phyloP scores from a whole-genome alignment of 2,888 invertebrate species.

The Drosophila demipolita region DNA sequence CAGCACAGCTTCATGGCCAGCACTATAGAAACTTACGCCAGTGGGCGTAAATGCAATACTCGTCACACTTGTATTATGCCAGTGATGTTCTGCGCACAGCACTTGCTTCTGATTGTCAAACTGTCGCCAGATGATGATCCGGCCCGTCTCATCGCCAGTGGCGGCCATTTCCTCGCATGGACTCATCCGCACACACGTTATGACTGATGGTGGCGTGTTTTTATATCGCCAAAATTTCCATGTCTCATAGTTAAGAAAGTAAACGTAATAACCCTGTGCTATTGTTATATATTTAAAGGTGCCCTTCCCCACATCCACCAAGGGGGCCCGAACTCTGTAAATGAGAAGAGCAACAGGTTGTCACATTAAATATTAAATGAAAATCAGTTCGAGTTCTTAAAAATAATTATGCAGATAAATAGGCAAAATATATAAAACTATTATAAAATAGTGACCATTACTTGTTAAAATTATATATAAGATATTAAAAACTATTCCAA shows the following conservation, averaged over 20 bases:
- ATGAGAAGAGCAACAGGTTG: slow-evolving; percentile 32
- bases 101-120: slow-evolving; percentile 73
- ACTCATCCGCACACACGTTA: slow-evolving; percentile 89
- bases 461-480: background rate
- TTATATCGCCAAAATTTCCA: slow-evolving; percentile 69
- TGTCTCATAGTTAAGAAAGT: slow-evolving; percentile 75
- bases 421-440: background rate
- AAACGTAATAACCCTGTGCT: slow-evolving; percentile 66
- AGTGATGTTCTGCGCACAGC: slow-evolving; percentile 88
- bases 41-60: slow-evolving; percentile 88
- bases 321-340: slow-evolving; percentile 54
- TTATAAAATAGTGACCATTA: background rate
- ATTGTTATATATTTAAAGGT: slow-evolving; percentile 76
- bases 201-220: slow-evolving; percentile 55
- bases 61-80: slow-evolving; percentile 91
- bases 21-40: slow-evolving; percentile 90
- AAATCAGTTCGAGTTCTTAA: background rate
- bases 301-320: slow-evolving; percentile 73
- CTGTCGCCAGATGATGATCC: slow-evolving; percentile 88
- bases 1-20: slow-evolving; percentile 91
- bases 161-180: slow-evolving; percentile 88
- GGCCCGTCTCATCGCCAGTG: slow-evolving; percentile 89
- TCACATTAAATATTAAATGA: background rate
- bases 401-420: background rate
- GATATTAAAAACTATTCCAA: background rate